Base-by-base conservation (phyloP, 2,888 invertebrate species). In the Subacronicta megacephala region DNA sequence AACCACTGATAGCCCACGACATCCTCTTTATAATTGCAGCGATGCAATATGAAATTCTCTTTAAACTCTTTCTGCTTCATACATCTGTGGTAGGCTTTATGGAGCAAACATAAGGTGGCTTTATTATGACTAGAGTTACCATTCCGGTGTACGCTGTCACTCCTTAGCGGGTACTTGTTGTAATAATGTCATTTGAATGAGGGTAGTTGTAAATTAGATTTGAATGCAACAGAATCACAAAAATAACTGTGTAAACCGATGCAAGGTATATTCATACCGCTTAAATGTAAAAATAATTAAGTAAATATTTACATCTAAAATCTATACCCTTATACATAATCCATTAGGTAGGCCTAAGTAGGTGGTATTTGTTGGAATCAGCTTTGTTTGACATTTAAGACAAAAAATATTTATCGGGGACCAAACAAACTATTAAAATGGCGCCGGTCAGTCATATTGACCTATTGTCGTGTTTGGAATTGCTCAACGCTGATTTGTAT, bases 101-200 rank as follows among this genome's bases (percentile, higher is more conserved):
- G 66, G 55, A 62, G 56, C 61, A 64, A 68, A 72, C 70, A 78
- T 75, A 75, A 78, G 75, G 72, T 71, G 70, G 77, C 76, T 77
- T 79, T 79, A 82, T 81, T 80, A 79, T 81, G 77, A 78, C 74
- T 70, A 63, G 65, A 78, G 80, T 74, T 75, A 62, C 75, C 72
- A 78, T 80, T 78, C 73, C 63, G 54, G 63, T 60, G 75, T 67
- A 72, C 68, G 57, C 72, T 81, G 81, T 80, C 82, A 78, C 77
- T 71, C 68, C 68, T 72, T 68, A 77, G 44, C 43, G 49, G 58
- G 75, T 68, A 73, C 71, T 76, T 78, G 69, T 71, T 76, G 77
- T 84, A 85, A 89, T 84, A 82, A 85, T 85, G 83, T 80, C 82
- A 82, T 84, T 83, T 83, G 79, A 88, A 84, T 82, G 81, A 83